A percentile compares a stretch with the other conserved stretches of the same genome.
Conservation (phyloP, 2,797 vertebrate species). For the Myotis findleyi region DNA sequence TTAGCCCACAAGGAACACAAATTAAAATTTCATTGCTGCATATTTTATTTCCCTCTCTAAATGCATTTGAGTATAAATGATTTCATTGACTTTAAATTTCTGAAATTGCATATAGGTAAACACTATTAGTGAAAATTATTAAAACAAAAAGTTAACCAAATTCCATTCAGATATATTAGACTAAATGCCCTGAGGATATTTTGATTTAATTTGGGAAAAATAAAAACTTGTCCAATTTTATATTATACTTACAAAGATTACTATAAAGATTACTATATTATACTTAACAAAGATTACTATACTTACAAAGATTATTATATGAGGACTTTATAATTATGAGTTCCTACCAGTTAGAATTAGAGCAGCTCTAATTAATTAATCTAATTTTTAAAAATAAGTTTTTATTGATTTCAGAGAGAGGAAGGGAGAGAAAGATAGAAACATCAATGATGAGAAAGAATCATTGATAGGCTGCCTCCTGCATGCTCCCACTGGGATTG, state of each 20-base stretch:
- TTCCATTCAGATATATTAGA: constrained; percentile 9
- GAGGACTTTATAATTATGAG: background rate
- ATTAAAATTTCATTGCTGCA: constrained; percentile 26
- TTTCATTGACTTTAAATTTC: constrained; percentile 54
- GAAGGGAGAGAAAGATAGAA: too few relatives aligned
- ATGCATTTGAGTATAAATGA: constrained; percentile 36
- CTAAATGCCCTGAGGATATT: background rate
- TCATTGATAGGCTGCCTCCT: too few relatives aligned
- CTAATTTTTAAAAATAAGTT: background rate
- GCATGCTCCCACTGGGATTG: too few relatives aligned
- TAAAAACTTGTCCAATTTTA: constrained; percentile 51
- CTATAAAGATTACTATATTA: background rate
- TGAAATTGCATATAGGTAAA: constrained; percentile 45
- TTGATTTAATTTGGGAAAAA: constrained; percentile 56
- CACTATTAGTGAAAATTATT: constrained; percentile 31
- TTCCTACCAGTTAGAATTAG: background rate
- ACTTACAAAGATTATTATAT: background rate
- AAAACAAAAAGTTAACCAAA: constrained; percentile 9
- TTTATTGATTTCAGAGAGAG: too few relatives aligned
- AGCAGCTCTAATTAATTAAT: constrained; percentile 14
- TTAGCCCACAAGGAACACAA: constrained; percentile 19
- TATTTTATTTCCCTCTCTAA: constrained; percentile 37
- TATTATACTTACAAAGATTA: constrained; percentile 43
- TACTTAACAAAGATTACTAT: constrained; percentile 23
- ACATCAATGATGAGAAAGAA: too few relatives aligned